phyloP scores from a whole-genome alignment of 2,113 vertebrate species.

The Tupaia chinensis region DNA sequence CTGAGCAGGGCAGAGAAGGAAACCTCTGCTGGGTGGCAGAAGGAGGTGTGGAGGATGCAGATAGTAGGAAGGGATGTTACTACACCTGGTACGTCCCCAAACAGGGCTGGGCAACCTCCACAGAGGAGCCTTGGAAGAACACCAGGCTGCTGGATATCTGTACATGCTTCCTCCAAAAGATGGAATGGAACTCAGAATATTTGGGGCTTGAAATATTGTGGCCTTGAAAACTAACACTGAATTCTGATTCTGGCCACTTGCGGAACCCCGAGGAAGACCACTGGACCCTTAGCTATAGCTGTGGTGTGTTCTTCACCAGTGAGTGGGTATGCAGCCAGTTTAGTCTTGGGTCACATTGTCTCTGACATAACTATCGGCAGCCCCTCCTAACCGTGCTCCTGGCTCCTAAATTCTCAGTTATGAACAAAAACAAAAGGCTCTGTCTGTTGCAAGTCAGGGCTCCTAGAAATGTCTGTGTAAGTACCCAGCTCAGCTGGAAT shows the following conservation, averaged over 20 bases:
- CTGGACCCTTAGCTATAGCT: rapidly evolving
- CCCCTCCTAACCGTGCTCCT: not conserved
- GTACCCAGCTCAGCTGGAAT: not conserved
- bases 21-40: not conserved
- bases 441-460: not conserved
- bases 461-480: not conserved
- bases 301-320: rapidly evolving
- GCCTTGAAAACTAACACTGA: not conserved
- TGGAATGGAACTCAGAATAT: not conserved
- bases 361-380: not conserved
- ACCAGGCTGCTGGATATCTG: not conserved
- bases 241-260: not conserved
- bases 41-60: rapidly evolving
- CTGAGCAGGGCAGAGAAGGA: not conserved
- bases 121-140: not conserved
- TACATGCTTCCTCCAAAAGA: not conserved
- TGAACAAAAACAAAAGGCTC: not conserved
- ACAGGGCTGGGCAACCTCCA: not conserved
- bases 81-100: not conserved
- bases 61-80: not conserved
- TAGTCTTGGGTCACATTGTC: not conserved
- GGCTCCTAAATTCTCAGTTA: not conserved
- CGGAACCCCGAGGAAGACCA: not conserved
- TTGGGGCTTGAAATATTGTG: not conserved
- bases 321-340: not conserved